A percentile compares a stretch with the other conserved stretches of the same genome.
Evolutionary conservation across 2,797 vertebrate species (phyloP).

Genomic region (Natrix natrix): DNA sequence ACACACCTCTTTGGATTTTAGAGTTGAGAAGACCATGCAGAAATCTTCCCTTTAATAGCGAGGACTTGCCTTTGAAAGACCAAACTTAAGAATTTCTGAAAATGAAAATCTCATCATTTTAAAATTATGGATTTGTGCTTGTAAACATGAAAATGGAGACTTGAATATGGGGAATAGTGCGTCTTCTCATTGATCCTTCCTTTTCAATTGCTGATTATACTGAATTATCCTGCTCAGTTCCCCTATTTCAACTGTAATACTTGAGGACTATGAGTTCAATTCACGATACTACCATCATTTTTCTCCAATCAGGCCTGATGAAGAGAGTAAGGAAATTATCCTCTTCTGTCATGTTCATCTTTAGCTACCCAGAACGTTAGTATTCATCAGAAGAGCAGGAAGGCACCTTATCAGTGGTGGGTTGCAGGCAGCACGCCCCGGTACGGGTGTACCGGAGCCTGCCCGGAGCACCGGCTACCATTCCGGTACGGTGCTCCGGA

Average conservation of each 20-base stretch:
- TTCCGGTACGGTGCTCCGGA: too few species aligned
- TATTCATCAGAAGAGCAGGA: neutral
- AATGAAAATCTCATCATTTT: neutral
- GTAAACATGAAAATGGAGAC: neutral
- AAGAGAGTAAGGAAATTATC: neutral
- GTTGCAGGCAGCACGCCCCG: too few species aligned
- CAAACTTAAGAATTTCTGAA: neutral
- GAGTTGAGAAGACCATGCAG: neutral
- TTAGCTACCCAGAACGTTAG: neutral
- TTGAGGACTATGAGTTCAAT: neutral
- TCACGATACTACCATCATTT: neutral
- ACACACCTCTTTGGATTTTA: neutral
- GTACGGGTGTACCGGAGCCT: too few species aligned
- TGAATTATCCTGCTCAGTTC: neutral
- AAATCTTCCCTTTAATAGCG: neutral
- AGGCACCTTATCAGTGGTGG: too few species aligned
- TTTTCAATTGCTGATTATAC: neutral
- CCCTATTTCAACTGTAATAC: neutral
- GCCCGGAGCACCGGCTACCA: too few species aligned
- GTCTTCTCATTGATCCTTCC: neutral
- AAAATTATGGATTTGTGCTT: neutral
- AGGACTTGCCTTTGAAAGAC: neutral
- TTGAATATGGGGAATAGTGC: neutral
- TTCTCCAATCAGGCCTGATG: neutral
- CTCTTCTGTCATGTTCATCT: neutral